Percentiles rank a stretch among this genome's conserved stretches.
These are phyloP conservation scores for Mustela erminea DNA, from an alignment of 2,797 vertebrate genomes.

Conservation along the genomic window DNA sequence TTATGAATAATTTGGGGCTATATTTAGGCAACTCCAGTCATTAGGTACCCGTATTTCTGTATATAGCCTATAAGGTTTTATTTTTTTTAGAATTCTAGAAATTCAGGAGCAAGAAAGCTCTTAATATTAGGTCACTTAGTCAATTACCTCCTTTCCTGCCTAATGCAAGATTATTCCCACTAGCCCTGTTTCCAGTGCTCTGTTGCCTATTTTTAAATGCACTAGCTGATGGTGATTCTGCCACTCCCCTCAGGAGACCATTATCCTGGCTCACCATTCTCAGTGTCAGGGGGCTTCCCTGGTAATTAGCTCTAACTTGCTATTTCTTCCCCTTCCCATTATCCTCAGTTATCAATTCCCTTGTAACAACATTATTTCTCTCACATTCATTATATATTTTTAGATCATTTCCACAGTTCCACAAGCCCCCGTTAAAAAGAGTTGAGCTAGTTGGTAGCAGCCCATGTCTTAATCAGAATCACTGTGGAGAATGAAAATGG, in stretches of 20 bases:
- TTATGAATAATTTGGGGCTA: constrained; percentile 76
- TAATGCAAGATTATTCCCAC: constrained; percentile 81
- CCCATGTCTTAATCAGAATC: constrained; percentile 55
- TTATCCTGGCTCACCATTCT: constrained; percentile 76
- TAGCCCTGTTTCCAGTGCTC: constrained; percentile 74
- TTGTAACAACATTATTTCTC: constrained; percentile 74
- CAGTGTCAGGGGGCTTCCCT: constrained; percentile 77
- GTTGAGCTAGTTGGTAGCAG: constrained; percentile 3
- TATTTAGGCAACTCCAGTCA: constrained; percentile 73
- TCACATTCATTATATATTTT: constrained; percentile 72
- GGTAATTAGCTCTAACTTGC: constrained; percentile 81
- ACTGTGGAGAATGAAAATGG: neutral
- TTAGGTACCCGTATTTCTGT: constrained; percentile 70
- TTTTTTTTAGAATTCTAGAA: constrained; percentile 72
- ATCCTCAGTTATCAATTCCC: constrained; percentile 75
- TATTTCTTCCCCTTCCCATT: constrained; percentile 78
- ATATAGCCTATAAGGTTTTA: constrained; percentile 45
- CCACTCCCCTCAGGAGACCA: constrained; percentile 77
- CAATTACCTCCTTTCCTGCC: constrained; percentile 79
- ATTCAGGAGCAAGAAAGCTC: constrained; percentile 76
- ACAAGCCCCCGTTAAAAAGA: constrained; percentile 63
- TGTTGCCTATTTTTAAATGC: constrained; percentile 84
- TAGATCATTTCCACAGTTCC: constrained; percentile 66
- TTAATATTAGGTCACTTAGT: constrained; percentile 84
- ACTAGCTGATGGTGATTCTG: constrained; percentile 78